Conservation (phyloP, 2,888 invertebrate genomes). For the Gnatocerus cornutus region DNA sequence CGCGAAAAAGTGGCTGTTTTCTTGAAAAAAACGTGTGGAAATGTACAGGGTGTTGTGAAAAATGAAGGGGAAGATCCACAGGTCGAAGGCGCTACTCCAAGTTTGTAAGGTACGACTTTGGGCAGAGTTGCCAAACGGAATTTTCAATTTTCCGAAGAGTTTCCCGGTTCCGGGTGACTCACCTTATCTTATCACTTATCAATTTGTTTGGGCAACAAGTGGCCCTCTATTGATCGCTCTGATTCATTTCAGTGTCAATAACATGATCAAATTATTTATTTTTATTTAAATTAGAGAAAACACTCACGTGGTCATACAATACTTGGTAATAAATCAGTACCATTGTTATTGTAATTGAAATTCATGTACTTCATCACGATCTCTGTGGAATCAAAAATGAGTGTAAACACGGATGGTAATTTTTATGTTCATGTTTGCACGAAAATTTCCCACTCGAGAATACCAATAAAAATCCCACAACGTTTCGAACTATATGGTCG, state of each 20-base stretch:
- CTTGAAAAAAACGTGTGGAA: conserved; percentile 62
- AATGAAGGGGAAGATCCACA: conserved; percentile 76
- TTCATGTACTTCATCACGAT: background rate
- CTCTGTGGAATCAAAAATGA: background rate
- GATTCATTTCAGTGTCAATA: conserved; percentile 17
- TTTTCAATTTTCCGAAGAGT: too few relatives aligned
- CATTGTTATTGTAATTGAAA: background rate
- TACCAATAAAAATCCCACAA: background rate
- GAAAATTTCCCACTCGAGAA: background rate
- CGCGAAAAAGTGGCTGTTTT: conserved; percentile 63
- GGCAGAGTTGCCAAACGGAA: background rate
- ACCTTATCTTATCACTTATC: conserved; percentile 10
- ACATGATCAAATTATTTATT: background rate
- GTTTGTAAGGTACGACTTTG: conserved; percentile 80
- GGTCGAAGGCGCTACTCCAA: conserved; percentile 80
- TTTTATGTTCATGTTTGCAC: conserved; percentile 2
- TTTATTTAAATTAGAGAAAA: background rate
- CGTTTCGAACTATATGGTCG: too few relatives aligned
- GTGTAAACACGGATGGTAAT: background rate
- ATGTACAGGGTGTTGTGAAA: conserved; percentile 69
- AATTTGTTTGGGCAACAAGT: background rate
- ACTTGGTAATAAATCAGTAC: background rate
- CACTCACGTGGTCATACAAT: background rate
- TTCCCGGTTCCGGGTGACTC: background rate
- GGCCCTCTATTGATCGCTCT: conserved; percentile 7